Percentiles rank a stretch among this genome's conserved stretches.
phyloP scores from a whole-genome alignment of 2,113 vertebrate genomes.

The Bagarius yarrelli region DNA sequence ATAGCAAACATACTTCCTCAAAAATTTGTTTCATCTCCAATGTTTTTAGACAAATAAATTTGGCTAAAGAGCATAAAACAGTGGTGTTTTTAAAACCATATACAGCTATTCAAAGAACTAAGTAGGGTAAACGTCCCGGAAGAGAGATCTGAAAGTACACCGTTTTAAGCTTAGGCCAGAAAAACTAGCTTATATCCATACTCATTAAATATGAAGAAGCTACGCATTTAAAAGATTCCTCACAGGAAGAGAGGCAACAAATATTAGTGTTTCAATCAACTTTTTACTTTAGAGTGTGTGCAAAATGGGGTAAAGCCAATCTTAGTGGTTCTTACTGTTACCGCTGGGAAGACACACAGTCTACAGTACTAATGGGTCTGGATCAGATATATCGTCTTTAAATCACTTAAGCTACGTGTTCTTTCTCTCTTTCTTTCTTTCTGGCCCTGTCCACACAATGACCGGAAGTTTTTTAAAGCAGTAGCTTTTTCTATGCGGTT shows the following conservation, averaged over 20 bases:
- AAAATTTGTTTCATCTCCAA: slow-evolving; percentile 6
- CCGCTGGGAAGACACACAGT: slow-evolving; percentile 35
- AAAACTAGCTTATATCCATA: slow-evolving; percentile 27
- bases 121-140: slow-evolving; percentile 46
- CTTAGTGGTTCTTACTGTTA: slow-evolving; percentile 34
- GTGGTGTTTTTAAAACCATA: slow-evolving; percentile 18
- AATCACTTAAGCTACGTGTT: slow-evolving; percentile 27
- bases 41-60: slow-evolving; percentile 4
- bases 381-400: slow-evolving; percentile 40
- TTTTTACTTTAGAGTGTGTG: slow-evolving; percentile 9
- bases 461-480: no score
- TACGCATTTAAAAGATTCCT: slow-evolving; percentile 21
- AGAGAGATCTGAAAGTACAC: slow-evolving; percentile 39
- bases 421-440: slow-evolving; percentile 20
- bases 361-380: slow-evolving; percentile 32
- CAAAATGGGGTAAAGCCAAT: background rate
- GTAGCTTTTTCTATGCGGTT: no score
- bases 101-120: slow-evolving; percentile 44
- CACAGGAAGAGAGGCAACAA: slow-evolving; percentile 14
- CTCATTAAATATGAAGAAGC: slow-evolving; percentile 39
- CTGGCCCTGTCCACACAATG: slow-evolving; percentile 10
- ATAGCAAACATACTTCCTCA: background rate
- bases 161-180: slow-evolving; percentile 36
- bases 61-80: slow-evolving; percentile 3
- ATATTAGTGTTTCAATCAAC: slow-evolving; percentile 38